A percentile compares a stretch with the other conserved stretches of the same genome.
Evolutionary conservation across 92 coral and sea anemone species (phyloP).

Genomic region (Zoanthus solanderi): DNA sequence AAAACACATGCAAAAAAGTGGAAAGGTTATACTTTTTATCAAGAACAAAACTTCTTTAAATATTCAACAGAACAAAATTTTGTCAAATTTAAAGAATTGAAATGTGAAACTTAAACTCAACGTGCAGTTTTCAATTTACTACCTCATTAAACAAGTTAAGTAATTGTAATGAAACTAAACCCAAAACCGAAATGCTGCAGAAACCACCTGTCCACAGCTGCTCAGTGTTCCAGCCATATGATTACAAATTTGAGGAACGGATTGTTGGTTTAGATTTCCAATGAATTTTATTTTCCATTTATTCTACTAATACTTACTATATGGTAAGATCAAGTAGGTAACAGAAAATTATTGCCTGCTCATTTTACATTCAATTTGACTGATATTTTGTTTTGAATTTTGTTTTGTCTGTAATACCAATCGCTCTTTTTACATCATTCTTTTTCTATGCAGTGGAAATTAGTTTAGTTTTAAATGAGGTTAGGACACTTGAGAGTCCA

Average conservation of each 20-base stretch:
- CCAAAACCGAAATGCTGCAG: not conserved
- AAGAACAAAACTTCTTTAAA: not conserved
- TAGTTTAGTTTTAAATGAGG: conserved; percentile 18
- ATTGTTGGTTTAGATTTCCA: not conserved
- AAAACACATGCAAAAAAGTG: not conserved
- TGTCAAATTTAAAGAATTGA: not conserved
- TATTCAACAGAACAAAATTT: not conserved
- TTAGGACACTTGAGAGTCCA: conserved; percentile 2
- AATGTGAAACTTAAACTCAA: not conserved
- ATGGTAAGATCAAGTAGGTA: not conserved
- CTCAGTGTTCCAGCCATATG: not conserved
- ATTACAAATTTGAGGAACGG: not conserved
- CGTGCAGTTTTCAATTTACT: conserved; percentile 9
- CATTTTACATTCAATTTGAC: not conserved
- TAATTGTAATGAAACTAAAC: not conserved
- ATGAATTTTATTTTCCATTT: not conserved
- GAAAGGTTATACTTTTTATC: not conserved
- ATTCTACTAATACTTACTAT: not conserved
- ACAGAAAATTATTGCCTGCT: not conserved
- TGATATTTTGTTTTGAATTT: not conserved
- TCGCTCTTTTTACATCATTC: conserved; percentile 16
- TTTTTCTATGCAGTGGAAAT: conserved; percentile 1
- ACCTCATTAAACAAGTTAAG: conserved; percentile 24
- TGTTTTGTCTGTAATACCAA: conserved; percentile 11
- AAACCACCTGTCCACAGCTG: conserved; percentile 38